These are phyloP conservation scores for Silurus glanis DNA, from an alignment of 2,113 vertebrate genomes.

Conservation along the genomic window DNA sequence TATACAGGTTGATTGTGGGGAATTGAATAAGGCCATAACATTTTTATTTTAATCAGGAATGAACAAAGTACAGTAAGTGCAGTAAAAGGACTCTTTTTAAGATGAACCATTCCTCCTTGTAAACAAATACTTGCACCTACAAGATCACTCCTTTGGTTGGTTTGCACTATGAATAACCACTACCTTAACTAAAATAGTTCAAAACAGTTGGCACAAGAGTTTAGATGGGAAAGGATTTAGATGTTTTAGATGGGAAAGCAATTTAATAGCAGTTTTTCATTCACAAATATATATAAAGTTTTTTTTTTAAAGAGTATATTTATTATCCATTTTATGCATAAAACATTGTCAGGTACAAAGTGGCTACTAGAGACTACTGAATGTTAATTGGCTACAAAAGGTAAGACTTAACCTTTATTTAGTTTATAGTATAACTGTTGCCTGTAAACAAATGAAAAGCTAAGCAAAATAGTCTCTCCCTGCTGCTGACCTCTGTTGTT, in stretches of 20 bases:
- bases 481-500: background rate
- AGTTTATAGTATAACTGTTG: background rate
- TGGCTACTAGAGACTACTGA: background rate
- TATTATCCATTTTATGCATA: background rate
- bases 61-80: slow-evolving; percentile 22
- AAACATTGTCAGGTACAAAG: background rate
- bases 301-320: background rate
- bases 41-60: slow-evolving; percentile 26
- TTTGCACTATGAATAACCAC: background rate
- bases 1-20: background rate
- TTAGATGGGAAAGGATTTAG: background rate
- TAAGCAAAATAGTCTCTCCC: background rate
- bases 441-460: background rate
- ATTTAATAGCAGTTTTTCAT: background rate
- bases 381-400: background rate
- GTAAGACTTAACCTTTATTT: background rate
- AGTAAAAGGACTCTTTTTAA: background rate
- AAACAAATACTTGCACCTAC: slow-evolving; percentile 4
- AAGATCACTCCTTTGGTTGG: background rate
- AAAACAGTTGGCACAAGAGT: background rate
- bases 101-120: background rate
- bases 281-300: background rate
- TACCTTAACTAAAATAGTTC: background rate
- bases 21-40: background rate
- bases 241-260: background rate